Percentiles rank a stretch among this genome's conserved stretches.
Evolutionary conservation across 2,888 invertebrate genomes (phyloP).

Genomic region (Dermolepida albohirtum): DNA sequence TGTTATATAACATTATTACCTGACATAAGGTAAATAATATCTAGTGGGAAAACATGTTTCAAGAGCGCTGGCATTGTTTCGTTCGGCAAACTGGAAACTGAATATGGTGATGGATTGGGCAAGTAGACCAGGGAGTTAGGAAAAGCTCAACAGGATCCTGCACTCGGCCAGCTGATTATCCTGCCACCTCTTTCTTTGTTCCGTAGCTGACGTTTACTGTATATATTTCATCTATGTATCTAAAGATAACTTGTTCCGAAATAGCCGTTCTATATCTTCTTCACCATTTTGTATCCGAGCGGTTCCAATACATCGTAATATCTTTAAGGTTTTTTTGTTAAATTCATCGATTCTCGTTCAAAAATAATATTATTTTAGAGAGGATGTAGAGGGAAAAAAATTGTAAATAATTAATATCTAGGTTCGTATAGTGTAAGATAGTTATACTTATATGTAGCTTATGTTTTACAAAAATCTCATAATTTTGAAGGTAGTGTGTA

Average conservation of each 20-base stretch:
- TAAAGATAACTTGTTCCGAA: no score
- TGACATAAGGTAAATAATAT: slow-evolving; percentile 30
- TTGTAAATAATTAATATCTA: no score
- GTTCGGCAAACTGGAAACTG: slow-evolving; percentile 42
- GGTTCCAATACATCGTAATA: neutral
- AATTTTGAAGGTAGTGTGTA: no score
- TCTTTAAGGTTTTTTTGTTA: no score
- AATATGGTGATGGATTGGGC: slow-evolving; percentile 67
- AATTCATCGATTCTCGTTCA: no score
- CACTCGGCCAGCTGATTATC: slow-evolving; percentile 66
- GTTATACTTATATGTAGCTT: no score
- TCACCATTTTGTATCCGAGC: neutral
- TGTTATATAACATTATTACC: slow-evolving; percentile 17
- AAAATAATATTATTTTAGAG: no score
- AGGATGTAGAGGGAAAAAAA: no score
- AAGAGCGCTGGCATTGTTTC: slow-evolving; percentile 26
- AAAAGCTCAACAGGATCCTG: slow-evolving; percentile 68
- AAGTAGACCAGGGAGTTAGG: slow-evolving; percentile 67
- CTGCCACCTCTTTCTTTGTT: slow-evolving; percentile 60
- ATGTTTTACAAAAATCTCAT: no score
- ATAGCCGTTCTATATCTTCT: neutral
- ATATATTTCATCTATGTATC: slow-evolving; percentile 28
- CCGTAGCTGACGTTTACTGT: slow-evolving; percentile 57
- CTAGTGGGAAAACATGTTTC: slow-evolving; percentile 39
- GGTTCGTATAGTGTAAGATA: no score